Evolutionary conservation across 2,797 vertebrate species (phyloP).

Genomic region (Catamblyrhynchus diadema): DNA sequence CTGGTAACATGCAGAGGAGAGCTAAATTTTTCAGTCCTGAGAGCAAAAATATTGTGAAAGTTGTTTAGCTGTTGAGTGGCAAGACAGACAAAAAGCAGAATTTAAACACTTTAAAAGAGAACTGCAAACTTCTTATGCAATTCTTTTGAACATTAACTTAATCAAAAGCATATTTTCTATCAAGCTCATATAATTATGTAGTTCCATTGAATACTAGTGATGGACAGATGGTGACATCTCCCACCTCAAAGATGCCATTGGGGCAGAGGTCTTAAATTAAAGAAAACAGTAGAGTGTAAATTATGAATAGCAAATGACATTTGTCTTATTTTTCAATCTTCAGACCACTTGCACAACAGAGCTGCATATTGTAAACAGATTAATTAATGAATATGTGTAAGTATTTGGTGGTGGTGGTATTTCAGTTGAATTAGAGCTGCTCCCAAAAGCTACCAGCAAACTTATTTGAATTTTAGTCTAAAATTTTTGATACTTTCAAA

Average conservation of each 20-base stretch:
- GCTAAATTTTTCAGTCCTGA: conserved; percentile 86
- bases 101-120: neutral
- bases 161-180: neutral
- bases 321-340: neutral
- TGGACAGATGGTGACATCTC: neutral
- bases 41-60: neutral
- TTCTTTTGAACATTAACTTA: neutral
- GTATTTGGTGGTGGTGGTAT: neutral
- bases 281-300: neutral
- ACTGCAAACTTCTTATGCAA: neutral
- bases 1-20: conserved; percentile 86
- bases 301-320: neutral
- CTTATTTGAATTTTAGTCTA: neutral
- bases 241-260: neutral
- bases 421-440: neutral
- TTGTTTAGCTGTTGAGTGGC: neutral
- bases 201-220: neutral
- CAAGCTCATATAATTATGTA: neutral
- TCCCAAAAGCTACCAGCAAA: neutral
- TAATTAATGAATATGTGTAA: neutral
- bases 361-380: neutral
- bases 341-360: neutral
- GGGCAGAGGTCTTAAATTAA: neutral
- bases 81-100: neutral
- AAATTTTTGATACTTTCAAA: neutral